A percentile compares a stretch with the other conserved stretches of the same genome.
These are phyloP conservation scores for Colletes latitarsis DNA, from an alignment of 1,140 invertebrate species.

Conservation along the genomic window DNA sequence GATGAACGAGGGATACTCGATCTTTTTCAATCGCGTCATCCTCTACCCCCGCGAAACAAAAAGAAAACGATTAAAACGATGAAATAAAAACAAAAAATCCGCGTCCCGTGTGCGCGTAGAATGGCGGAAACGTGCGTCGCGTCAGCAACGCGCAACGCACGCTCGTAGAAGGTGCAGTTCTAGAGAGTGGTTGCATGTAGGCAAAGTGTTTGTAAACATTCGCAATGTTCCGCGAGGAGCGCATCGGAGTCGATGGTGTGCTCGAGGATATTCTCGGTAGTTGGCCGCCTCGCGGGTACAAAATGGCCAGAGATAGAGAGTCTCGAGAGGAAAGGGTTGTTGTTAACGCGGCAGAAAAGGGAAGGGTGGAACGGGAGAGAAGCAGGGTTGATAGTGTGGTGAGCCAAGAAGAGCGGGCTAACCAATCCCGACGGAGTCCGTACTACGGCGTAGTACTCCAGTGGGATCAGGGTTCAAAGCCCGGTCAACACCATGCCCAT, in stretches of 20 bases:
- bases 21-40: no score
- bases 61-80: no score
- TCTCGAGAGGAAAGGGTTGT: constrained; percentile 9
- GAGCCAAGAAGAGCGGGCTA: constrained; percentile 53
- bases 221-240: neutral
- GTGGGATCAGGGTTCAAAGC: constrained; percentile 73
- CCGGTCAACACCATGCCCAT: constrained; percentile 72
- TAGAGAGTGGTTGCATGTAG: no score
- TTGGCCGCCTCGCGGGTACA: neutral
- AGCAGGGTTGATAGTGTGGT: constrained; percentile 67
- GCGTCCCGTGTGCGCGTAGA: no score
- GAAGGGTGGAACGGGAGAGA: constrained; percentile 52
- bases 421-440: constrained; percentile 61
- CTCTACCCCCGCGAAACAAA: no score
- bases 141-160: no score
- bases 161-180: no score
- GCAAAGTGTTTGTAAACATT: constrained; percentile 46
- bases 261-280: neutral
- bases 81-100: no score
- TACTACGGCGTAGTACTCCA: constrained; percentile 73
- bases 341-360: constrained; percentile 34
- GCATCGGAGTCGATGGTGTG: neutral
- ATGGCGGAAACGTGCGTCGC: no score
- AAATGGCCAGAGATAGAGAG: no score
- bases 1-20: no score